A percentile compares a stretch with the other conserved stretches of the same genome.
phyloP scores from a whole-genome alignment of 2,113 vertebrate species.

The Sinocyclocheilus grahami region DNA sequence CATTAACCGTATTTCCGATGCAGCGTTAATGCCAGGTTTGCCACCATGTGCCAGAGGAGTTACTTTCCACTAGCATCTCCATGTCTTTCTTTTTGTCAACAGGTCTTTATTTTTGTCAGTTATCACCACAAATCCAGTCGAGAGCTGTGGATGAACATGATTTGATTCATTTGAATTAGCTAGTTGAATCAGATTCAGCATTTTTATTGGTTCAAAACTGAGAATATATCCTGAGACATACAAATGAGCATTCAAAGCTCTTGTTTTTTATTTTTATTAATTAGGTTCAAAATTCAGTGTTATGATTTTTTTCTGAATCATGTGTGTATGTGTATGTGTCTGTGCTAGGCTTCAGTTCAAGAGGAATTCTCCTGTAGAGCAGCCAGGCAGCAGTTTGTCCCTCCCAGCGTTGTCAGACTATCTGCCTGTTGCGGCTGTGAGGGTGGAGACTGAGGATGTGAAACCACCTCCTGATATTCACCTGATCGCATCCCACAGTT shows the following conservation, averaged over 20 bases:
- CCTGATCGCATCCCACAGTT: constrained; percentile 56
- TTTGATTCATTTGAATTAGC: not conserved
- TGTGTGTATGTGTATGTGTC: constrained; percentile 30
- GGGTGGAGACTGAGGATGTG: constrained; percentile 87
- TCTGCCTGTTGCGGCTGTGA: constrained; percentile 81
- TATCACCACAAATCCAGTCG: not conserved
- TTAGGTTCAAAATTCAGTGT: too few species aligned
- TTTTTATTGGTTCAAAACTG: too few species aligned
- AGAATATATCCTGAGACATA: too few species aligned
- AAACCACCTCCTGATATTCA: constrained; percentile 90
- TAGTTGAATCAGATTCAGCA: too few species aligned
- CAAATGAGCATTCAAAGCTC: not conserved
- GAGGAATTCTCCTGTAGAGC: constrained; percentile 73
- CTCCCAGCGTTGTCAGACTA: constrained; percentile 82
- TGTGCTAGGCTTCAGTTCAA: constrained; percentile 75
- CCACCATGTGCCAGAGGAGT: not conserved
- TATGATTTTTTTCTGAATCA: too few species aligned
- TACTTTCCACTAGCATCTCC: constrained; percentile 23
- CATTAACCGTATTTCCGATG: constrained; percentile 33
- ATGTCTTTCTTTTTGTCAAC: not conserved
- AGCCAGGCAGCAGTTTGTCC: constrained; percentile 76
- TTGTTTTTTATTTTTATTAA: not conserved
- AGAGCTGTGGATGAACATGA: not conserved
- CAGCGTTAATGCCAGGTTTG: constrained; percentile 1
- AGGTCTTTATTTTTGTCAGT: not conserved